Conservation (phyloP, 2,888 invertebrate genomes). For the Rotaria socialis region DNA sequence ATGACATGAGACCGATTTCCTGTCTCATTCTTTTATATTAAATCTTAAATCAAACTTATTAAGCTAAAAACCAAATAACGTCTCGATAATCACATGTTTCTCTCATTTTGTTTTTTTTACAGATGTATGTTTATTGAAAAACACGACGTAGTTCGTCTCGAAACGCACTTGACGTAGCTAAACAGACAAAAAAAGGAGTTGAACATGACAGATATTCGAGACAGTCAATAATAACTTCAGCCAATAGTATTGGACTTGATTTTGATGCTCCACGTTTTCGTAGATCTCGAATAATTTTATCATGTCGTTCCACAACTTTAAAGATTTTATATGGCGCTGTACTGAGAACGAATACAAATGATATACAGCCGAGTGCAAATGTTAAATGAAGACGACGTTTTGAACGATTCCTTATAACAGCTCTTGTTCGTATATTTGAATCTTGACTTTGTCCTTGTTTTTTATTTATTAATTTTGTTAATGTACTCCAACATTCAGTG, state of each 20-base stretch:
- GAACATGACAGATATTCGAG: constrained; percentile 6
- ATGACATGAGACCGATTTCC: too few species aligned
- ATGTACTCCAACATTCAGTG: background rate
- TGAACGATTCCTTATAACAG: background rate
- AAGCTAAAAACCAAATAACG: too few species aligned
- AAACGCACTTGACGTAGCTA: background rate
- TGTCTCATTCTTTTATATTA: too few species aligned
- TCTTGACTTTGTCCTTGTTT: background rate
- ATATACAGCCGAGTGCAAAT: constrained; percentile 12
- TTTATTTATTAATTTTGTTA: background rate
- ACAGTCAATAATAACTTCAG: constrained; percentile 14
- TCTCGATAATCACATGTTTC: too few species aligned
- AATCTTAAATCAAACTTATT: too few species aligned
- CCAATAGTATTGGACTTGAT: background rate
- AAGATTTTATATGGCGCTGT: constrained; percentile 28
- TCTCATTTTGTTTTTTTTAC: too few species aligned
- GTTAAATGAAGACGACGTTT: background rate
- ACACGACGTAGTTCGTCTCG: background rate
- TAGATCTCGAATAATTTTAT: background rate
- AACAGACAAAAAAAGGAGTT: constrained; percentile 32
- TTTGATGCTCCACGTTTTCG: background rate
- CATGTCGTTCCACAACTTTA: constrained; percentile 11
- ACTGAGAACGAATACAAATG: background rate
- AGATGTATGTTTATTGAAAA: background rate
- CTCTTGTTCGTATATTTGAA: background rate